Percentiles rank a stretch among this genome's conserved stretches.
Evolutionary conservation across 2,797 vertebrate genomes (phyloP).

Genomic region (Siniperca undulata): DNA sequence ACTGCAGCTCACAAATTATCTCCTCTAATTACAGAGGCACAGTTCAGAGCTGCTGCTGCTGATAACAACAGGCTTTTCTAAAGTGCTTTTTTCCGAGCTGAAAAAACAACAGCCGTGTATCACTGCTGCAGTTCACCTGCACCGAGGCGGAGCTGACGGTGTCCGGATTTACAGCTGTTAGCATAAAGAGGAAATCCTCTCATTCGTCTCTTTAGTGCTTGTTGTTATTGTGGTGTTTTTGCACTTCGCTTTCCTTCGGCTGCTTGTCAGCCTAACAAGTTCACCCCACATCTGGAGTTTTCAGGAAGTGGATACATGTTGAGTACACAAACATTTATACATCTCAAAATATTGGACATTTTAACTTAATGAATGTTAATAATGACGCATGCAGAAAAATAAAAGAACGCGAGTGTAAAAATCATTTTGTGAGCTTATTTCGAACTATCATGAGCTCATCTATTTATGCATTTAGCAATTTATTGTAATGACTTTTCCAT

Average conservation of each 20-base stretch:
- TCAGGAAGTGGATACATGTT: no score
- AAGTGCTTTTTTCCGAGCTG: constrained; percentile 13
- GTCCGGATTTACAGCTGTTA: not conserved
- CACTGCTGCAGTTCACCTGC: not conserved
- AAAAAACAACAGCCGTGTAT: not conserved
- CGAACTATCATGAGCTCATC: no score
- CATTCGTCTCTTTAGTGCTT: not conserved
- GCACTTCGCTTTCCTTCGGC: not conserved
- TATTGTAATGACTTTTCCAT: no score
- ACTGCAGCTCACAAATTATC: constrained; percentile 75
- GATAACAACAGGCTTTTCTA: constrained; percentile 48
- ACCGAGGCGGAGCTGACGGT: no score
- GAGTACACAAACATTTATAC: not conserved
- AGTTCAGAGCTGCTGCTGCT: constrained; percentile 65
- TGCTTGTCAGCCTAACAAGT: no score
- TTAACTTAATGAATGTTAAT: no score
- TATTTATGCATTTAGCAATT: no score
- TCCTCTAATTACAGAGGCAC: constrained; percentile 80
- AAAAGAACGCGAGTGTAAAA: no score
- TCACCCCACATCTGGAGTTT: no score
- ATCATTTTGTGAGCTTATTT: no score
- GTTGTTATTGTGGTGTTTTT: not conserved
- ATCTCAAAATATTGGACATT: no score
- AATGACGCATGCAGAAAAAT: no score
- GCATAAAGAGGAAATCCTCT: not conserved